Evolutionary conservation across 2,113 vertebrate species (phyloP), one percentile per base, ranked within the genome.

Genomic region (Leptobrachium ailaonicum): DNA sequence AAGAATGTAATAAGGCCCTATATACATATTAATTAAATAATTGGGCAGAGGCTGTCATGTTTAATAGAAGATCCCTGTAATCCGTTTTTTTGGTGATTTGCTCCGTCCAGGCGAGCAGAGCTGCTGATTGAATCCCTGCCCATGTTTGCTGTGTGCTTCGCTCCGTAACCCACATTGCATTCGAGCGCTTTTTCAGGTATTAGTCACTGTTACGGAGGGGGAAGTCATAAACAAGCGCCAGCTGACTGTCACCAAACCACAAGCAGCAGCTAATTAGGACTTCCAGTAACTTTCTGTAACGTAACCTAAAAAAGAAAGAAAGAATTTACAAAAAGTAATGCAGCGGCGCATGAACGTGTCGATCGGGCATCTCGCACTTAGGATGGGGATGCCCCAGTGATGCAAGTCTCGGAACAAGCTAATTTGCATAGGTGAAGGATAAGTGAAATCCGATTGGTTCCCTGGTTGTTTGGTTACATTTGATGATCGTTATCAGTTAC

Each of bases 121-220:
- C 20, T 32, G 20, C 47, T 4, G 47, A 50, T 50, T 50, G 47
- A 50, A 8, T 8, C 4, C 47, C 4, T 50, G 47, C 47, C 47
- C 47, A 50, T 60, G 13, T 60, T 60, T 60, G 13, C 3, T 60
- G 13, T 60, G 6, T 60, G 6, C 10, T 60, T 11, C 11, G 40
- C 47, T 9, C 12, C 10, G 6, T 41, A 44, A 67, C 66, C 75
- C 66, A 76, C 75, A 77, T 54, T 50, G 56, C 47, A 67, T 11
- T 56, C 53, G n/a, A 20, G 9, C 45, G 43, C 11, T 3, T 20
- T 45, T 77, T 45, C 66, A 70, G 75, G 11, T 44, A 70, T 77
- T 69, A 77, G 66, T 77, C 75, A 77, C 45, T 41, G 32, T 42
- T 69, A 58, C 41, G n/a, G 14, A 42, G 56, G 41, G 75, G 75